A percentile compares a stretch with the other conserved stretches of the same genome.
phyloP scores from a whole-genome alignment of 1,140 invertebrate species.

The Penaeus vannamei region DNA sequence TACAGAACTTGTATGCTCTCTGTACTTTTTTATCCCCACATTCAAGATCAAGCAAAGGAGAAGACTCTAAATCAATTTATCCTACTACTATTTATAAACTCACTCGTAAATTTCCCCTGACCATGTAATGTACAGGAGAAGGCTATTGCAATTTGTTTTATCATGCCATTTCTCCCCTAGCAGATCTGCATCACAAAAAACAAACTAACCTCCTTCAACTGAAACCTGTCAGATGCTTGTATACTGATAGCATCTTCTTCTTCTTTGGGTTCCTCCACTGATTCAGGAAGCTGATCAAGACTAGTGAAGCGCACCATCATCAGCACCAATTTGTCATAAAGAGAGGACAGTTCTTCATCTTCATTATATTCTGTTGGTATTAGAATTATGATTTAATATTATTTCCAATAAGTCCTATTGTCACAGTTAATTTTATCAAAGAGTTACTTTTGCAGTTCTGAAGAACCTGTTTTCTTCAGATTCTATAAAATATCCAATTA shows the following conservation, averaged over 20 bases:
- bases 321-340: conserved; percentile 15
- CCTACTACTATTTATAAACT: no score
- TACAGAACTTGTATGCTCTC: no score
- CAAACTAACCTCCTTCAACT: conserved; percentile 39
- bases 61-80: no score
- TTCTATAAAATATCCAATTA: no score
- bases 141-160: no score
- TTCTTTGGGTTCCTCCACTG: not conserved
- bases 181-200: not conserved
- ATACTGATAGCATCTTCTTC: conserved; percentile 14
- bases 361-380: conserved; percentile 10
- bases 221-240: conserved; percentile 38
- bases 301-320: conserved; percentile 31
- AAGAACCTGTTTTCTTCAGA: not conserved
- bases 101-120: no score
- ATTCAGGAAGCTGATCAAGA: conserved; percentile 31
- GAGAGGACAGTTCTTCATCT: conserved; percentile 26
- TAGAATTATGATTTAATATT: not conserved
- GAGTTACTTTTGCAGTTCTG: conserved; percentile 14
- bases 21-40: no score
- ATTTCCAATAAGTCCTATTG: not conserved
- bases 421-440: not conserved
- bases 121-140: no score
- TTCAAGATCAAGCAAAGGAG: no score
- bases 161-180: no score